Evolutionary conservation across 23 tunicate species (phyloP).

Genomic region (Aplidium turbinatum): DNA sequence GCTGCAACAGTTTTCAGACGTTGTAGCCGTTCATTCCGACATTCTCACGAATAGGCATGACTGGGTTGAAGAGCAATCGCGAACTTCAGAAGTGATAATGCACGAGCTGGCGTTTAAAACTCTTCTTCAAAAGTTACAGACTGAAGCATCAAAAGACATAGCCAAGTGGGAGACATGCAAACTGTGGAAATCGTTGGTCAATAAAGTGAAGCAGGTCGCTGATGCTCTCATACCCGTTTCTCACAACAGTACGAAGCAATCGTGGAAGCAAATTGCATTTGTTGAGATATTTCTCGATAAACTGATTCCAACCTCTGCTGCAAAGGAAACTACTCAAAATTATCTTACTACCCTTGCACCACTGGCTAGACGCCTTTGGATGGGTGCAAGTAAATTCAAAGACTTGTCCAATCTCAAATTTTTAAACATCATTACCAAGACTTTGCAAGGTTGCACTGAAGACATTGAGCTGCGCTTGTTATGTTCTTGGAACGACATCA

Average conservation of each 20-base stretch:
- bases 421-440: conserved; percentile 40
- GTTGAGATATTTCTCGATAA: conserved; percentile 61
- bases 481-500: conserved; percentile 42
- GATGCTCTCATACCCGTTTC: background rate
- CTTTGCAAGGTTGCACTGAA: conserved; percentile 26
- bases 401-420: conserved; percentile 29
- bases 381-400: background rate
- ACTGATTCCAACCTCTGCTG: conserved; percentile 41
- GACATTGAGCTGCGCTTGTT: conserved; percentile 45
- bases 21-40: conserved; percentile 17
- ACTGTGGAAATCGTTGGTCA: conserved; percentile 40
- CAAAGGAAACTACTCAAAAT: conserved; percentile 1
- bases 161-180: conserved; percentile 32
- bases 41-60: conserved; percentile 4
- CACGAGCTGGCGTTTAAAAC: conserved; percentile 41
- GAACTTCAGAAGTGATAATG: background rate
- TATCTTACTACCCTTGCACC: conserved; percentile 54
- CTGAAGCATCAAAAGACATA: conserved; percentile 20
- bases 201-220: conserved; percentile 28
- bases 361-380: conserved; percentile 46
- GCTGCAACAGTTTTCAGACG: conserved; percentile 37
- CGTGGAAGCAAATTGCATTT: conserved; percentile 52
- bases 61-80: conserved; percentile 22
- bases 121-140: conserved; percentile 22
- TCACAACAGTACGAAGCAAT: conserved; percentile 4